phyloP scores from a whole-genome alignment of 2,113 vertebrate species.

The Gambusia affinis region DNA sequence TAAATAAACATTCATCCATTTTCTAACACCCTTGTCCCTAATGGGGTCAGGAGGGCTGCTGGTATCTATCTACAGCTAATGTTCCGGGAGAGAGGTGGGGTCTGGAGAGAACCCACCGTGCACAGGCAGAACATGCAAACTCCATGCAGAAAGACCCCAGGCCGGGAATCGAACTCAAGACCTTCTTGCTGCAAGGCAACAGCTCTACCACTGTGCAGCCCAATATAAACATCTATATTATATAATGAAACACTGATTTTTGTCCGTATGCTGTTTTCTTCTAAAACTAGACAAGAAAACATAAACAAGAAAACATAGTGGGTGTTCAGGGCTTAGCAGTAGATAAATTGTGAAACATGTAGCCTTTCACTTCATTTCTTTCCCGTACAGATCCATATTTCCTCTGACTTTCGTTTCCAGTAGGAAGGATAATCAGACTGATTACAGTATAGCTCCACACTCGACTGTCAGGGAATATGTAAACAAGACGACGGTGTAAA shows the following conservation, averaged over 20 bases:
- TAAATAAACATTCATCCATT: too few species aligned
- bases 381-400: not conserved
- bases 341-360: not conserved
- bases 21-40: too few species aligned
- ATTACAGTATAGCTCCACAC: not conserved
- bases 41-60: too few species aligned
- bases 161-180: too few species aligned
- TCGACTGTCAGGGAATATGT: not conserved
- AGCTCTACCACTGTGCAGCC: too few species aligned
- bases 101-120: too few species aligned
- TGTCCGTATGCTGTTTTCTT: slow-evolving; percentile 4
- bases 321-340: slow-evolving; percentile 14
- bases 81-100: too few species aligned
- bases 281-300: slow-evolving; percentile 8
- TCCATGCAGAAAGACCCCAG: too few species aligned
- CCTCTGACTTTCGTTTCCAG: slow-evolving; percentile 1
- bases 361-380: not conserved
- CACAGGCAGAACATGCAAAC: too few species aligned
- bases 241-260: not conserved
- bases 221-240: not conserved
- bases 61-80: too few species aligned
- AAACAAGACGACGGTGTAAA: not conserved
- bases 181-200: too few species aligned
- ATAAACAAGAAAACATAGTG: not conserved
- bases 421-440: not conserved